A percentile compares a stretch with the other conserved stretches of the same genome.
phyloP scores from a whole-genome alignment of 64 coral and sea anemone genomes.

The Porites lutea region DNA sequence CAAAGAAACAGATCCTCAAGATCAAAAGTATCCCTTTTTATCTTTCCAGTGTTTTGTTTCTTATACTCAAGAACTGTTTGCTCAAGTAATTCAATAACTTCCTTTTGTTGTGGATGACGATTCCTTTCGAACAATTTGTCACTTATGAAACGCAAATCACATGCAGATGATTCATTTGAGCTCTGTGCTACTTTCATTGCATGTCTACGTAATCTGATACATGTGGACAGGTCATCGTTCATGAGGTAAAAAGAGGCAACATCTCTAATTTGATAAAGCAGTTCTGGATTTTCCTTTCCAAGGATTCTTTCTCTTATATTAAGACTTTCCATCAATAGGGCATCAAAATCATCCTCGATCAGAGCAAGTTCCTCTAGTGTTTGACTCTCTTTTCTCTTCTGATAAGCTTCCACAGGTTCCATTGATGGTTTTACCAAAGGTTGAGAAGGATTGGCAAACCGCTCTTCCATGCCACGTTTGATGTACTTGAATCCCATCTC shows the following conservation, averaged over 20 bases:
- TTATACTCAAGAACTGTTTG: too few species aligned
- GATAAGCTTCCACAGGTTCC: too few species aligned
- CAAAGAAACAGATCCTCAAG: too few species aligned
- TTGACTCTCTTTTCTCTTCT: background rate
- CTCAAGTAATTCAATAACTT: too few species aligned
- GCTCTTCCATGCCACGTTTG: constrained; percentile 21
- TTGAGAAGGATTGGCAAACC: background rate
- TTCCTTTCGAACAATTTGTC: too few species aligned
- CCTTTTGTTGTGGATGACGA: too few species aligned
- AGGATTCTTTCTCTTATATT: constrained; percentile 65
- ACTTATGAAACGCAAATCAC: too few species aligned
- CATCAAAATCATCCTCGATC: background rate
- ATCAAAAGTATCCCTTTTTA: too few species aligned
- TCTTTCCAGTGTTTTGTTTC: too few species aligned
- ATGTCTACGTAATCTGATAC: background rate
- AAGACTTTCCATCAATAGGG: constrained; percentile 38
- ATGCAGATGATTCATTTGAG: too few species aligned
- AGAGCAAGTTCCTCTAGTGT: constrained; percentile 30
- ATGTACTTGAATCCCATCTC: constrained; percentile 36
- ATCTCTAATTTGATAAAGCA: background rate
- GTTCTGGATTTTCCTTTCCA: background rate
- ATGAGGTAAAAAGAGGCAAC: constrained; percentile 15
- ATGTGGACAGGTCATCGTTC: constrained; percentile 38
- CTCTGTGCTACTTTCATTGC: too few species aligned
- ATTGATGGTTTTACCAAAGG: background rate